phyloP scores from a whole-genome alignment of 2,888 invertebrate genomes.

The Yponomeuta cagnagella region DNA sequence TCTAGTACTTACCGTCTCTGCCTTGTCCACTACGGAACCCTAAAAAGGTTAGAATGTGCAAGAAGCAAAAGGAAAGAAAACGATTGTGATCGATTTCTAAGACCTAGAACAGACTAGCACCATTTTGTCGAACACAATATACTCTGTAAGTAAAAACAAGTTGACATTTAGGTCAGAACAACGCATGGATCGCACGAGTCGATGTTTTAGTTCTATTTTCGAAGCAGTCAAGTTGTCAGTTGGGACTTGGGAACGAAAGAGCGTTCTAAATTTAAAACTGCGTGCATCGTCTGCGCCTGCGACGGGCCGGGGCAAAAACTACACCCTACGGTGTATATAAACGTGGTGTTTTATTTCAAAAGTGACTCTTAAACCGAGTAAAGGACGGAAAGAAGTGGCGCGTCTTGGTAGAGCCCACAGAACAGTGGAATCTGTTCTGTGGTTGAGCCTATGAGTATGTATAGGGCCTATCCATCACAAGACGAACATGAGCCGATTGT shows the following conservation, averaged over 20 bases:
- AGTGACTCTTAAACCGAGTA: not conserved
- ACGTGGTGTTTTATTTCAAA: not conserved
- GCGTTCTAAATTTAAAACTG: slow-evolving; percentile 50
- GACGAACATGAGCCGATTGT: no score
- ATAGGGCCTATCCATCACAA: no score
- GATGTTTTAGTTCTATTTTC: slow-evolving; percentile 34
- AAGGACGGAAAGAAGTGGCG: no score
- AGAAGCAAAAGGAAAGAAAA: no score
- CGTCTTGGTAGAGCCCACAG: no score
- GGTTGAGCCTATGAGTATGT: no score
- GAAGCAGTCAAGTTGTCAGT: slow-evolving; percentile 41
- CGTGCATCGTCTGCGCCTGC: slow-evolving; percentile 49
- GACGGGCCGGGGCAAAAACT: slow-evolving; percentile 7
- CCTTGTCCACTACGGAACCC: no score
- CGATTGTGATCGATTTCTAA: no score
- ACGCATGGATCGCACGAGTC: not conserved
- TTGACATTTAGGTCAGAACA: slow-evolving; percentile 8
- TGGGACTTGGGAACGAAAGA: slow-evolving; percentile 26
- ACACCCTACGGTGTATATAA: not conserved
- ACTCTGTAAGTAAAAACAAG: not conserved
- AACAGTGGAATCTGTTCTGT: no score
- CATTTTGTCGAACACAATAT: not conserved
- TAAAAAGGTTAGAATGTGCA: no score
- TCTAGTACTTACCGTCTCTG: no score
- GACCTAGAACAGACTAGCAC: not conserved